These are phyloP conservation scores for Lepilemur septentrionalis DNA, from an alignment of 2,797 vertebrate genomes.

Conservation along the genomic window DNA sequence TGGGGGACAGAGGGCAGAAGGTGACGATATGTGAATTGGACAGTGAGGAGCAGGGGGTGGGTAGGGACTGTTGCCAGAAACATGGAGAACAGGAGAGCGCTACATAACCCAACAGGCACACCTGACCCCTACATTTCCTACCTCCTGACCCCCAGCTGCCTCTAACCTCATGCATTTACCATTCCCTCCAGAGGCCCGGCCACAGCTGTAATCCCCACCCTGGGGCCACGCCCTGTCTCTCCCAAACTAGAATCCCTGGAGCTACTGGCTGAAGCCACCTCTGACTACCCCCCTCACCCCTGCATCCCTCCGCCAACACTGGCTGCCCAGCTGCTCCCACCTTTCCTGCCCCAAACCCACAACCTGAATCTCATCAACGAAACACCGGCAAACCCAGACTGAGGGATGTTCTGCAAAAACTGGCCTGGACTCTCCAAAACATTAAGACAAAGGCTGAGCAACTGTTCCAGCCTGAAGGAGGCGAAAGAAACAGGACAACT, in stretches of 20 bases:
- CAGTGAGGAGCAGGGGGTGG: not conserved
- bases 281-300: not conserved
- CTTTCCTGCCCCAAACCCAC: not conserved
- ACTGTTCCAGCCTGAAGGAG: not conserved
- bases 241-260: not conserved
- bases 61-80: not conserved
- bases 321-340: accelerated
- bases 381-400: not conserved
- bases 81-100: not conserved
- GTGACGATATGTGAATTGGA: not conserved
- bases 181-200: not conserved
- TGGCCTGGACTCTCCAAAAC: not conserved
- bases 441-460: not conserved
- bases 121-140: not conserved
- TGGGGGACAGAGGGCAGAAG: not conserved
- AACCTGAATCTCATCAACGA: not conserved
- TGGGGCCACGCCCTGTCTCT: not conserved
- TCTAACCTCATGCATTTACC: not conserved
- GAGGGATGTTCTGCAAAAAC: not conserved
- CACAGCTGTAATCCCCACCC: not conserved
- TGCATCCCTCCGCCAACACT: not conserved
- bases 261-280: not conserved
- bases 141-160: not conserved
- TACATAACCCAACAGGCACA: not conserved
- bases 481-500: not conserved